phyloP scores from a whole-genome alignment of 2,888 invertebrate species.

The Phortica okadai region DNA sequence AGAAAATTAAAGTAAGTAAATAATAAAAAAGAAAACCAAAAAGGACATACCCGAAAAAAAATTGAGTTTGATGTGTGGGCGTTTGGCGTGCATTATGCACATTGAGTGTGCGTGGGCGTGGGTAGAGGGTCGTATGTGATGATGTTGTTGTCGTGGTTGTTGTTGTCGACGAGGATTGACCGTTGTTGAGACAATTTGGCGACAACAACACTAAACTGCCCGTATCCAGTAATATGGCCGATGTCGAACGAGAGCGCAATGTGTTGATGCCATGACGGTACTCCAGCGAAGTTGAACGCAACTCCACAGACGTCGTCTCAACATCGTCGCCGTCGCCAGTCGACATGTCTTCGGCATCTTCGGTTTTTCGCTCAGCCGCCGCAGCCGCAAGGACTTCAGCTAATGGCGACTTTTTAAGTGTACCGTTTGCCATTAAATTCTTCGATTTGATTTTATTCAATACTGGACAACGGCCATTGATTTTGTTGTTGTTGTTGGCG shows the following conservation, averaged over 20 bases:
- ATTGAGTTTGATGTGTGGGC: slow-evolving; percentile 73
- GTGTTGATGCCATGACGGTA: slow-evolving; percentile 49
- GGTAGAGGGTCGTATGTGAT: slow-evolving; percentile 53
- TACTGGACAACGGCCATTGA: slow-evolving; percentile 23
- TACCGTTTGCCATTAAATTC: slow-evolving; percentile 35
- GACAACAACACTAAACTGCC: slow-evolving; percentile 28
- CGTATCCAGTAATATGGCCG: slow-evolving; percentile 61
- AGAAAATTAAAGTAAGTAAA: slow-evolving; percentile 27
- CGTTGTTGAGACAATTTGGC: slow-evolving; percentile 27
- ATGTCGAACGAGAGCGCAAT: slow-evolving; percentile 71
- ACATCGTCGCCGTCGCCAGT: slow-evolving; percentile 30
- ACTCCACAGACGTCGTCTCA: slow-evolving; percentile 59
- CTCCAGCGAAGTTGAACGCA: slow-evolving; percentile 50
- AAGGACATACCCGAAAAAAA: slow-evolving; percentile 75
- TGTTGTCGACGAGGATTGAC: background rate
- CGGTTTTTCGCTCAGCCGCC: slow-evolving; percentile 25
- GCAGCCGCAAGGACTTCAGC: slow-evolving; percentile 23
- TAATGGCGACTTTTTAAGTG: background rate
- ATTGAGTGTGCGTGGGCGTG: slow-evolving; percentile 74
- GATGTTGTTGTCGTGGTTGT: slow-evolving; percentile 8
- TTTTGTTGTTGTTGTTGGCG: slow-evolving; percentile 39
- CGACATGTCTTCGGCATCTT: background rate
- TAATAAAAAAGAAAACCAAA: slow-evolving; percentile 39
- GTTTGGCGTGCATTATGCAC: slow-evolving; percentile 73
- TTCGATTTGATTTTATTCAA: slow-evolving; percentile 45